Conservation (phyloP, 2,888 invertebrate genomes). For the Thysanoteuthis rhombus region DNA sequence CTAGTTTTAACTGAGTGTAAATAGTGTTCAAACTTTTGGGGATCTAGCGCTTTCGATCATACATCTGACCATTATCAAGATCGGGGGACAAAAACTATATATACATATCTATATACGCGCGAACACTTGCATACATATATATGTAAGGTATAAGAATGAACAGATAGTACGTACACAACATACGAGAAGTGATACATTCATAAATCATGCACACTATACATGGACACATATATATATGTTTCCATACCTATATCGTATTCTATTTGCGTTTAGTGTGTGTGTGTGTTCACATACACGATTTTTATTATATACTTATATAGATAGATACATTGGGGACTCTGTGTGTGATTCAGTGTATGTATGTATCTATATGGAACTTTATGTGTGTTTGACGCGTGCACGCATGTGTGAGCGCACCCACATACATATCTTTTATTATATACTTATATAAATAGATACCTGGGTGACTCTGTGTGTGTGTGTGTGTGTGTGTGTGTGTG, state of each 20-base stretch:
- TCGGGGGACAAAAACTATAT: too few relatives aligned
- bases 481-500: neutral
- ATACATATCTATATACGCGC: too few relatives aligned
- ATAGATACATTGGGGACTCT: too few relatives aligned
- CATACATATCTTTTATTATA: neutral
- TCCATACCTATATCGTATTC: too few relatives aligned
- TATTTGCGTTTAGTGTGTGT: neutral
- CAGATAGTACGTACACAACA: neutral
- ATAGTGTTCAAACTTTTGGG: too few relatives aligned
- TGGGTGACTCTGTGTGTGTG: too few relatives aligned
- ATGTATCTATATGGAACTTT: neutral
- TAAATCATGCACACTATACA: neutral
- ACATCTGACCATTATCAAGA: too few relatives aligned
- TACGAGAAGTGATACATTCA: too few relatives aligned
- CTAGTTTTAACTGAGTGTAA: too few relatives aligned
- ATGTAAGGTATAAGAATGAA: neutral
- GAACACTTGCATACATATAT: neutral
- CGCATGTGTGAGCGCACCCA: neutral
- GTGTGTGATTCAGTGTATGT: neutral
- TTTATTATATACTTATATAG: neutral
- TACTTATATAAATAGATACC: too few relatives aligned
- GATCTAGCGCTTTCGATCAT: too few relatives aligned
- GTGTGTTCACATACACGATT: neutral
- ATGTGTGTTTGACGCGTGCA: neutral
- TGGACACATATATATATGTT: neutral